phyloP scores from a whole-genome alignment of 1,140 invertebrate genomes.

The Neodiprion pinetum region DNA sequence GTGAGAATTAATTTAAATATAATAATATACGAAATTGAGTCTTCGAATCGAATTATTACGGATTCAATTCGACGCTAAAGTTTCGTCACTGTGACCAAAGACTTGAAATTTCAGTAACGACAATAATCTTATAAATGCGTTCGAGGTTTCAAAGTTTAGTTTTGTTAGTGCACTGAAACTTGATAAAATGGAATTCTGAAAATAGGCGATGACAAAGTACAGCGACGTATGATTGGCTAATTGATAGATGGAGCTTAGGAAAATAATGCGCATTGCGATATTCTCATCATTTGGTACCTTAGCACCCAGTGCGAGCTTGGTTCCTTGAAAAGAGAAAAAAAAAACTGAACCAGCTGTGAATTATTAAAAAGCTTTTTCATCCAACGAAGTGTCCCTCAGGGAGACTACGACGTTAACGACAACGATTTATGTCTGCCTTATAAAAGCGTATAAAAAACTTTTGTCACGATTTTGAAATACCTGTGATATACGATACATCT shows the following conservation, averaged over 20 bases:
- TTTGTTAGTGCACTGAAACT: too few species aligned
- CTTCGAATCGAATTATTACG: too few species aligned
- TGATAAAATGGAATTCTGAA: not conserved
- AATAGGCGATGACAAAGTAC: not conserved
- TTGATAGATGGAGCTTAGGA: not conserved
- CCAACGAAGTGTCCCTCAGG: not conserved
- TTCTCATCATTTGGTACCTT: not conserved
- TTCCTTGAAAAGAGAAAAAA: not conserved
- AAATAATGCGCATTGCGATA: not conserved
- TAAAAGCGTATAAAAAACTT: not conserved
- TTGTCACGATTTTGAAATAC: constrained; percentile 2
- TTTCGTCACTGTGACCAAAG: too few species aligned
- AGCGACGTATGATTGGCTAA: not conserved
- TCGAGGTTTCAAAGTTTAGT: too few species aligned
- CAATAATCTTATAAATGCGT: too few species aligned
- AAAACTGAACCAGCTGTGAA: not conserved
- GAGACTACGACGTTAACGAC: constrained; percentile 2
- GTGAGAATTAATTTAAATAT: too few species aligned
- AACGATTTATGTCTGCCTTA: not conserved
- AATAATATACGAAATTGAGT: too few species aligned
- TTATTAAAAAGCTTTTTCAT: not conserved
- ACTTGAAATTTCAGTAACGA: too few species aligned
- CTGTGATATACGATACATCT: not conserved
- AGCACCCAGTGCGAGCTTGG: not conserved
- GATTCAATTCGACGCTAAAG: too few species aligned